phyloP scores from a whole-genome alignment of 2,797 vertebrate species.

The Falco biarmicus region DNA sequence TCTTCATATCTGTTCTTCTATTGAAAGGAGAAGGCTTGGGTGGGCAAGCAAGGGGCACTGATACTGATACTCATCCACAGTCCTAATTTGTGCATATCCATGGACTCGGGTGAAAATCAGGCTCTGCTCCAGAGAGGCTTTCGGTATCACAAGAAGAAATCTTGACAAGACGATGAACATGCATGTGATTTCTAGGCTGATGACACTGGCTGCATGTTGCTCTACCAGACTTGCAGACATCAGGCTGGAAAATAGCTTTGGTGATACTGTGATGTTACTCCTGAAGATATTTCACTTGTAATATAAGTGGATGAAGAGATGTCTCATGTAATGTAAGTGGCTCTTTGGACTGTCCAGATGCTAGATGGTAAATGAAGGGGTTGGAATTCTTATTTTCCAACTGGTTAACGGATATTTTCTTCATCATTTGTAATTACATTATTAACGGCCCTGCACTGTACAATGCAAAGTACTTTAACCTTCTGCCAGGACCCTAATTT shows the following conservation, averaged over 20 bases:
- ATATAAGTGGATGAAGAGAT: neutral
- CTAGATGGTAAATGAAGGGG: neutral
- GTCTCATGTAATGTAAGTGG: neutral
- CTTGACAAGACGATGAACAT: neutral
- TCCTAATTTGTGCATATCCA: neutral
- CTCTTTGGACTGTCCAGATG: neutral
- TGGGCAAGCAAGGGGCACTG: neutral
- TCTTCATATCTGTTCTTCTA: neutral
- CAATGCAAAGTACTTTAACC: neutral
- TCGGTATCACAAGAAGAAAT: neutral
- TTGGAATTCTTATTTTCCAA: conserved; percentile 14
- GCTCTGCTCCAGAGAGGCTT: neutral
- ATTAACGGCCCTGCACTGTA: neutral
- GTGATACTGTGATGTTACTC: neutral
- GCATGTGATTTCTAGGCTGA: accelerated
- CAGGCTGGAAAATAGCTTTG: neutral
- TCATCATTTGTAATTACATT: neutral
- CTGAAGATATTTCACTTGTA: neutral
- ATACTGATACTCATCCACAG: neutral
- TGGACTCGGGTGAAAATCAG: neutral
- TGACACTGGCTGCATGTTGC: accelerated
- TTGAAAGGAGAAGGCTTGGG: neutral
- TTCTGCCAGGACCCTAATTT: neutral
- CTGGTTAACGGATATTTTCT: neutral
- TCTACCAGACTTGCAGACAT: neutral